phyloP scores from a whole-genome alignment of 2,113 vertebrate species.

The Tyrannus savana region DNA sequence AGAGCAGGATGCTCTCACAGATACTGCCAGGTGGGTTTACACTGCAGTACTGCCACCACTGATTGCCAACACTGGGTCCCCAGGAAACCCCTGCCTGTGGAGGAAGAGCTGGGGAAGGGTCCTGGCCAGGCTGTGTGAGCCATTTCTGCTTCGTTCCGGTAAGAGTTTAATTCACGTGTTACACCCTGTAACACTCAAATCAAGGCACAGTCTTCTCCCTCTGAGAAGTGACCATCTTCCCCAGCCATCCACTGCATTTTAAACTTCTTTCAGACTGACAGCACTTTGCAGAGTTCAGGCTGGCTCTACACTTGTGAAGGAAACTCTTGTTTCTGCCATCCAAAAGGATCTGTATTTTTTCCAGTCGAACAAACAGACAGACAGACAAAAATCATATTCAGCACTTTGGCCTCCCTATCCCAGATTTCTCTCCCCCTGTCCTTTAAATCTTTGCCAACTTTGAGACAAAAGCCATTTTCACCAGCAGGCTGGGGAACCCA shows the following conservation, averaged over 20 bases:
- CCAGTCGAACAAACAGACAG: background rate
- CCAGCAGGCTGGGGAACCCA: background rate
- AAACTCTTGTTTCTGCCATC: background rate
- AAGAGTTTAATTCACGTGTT: background rate
- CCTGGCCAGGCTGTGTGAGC: background rate
- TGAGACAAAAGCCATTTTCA: conserved; percentile 23
- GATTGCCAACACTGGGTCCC: background rate
- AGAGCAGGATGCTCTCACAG: background rate
- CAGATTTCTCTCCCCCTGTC: background rate
- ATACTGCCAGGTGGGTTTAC: background rate
- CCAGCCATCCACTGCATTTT: background rate
- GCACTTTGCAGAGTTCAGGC: background rate
- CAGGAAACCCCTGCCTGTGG: background rate
- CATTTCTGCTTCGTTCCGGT: background rate
- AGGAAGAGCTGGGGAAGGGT: background rate
- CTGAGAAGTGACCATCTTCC: background rate
- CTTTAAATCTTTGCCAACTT: background rate
- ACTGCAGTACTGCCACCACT: background rate
- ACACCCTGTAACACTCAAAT: background rate
- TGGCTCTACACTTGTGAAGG: background rate
- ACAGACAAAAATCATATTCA: conserved; percentile 1
- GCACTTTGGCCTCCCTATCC: background rate
- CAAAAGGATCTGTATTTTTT: background rate
- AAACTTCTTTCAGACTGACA: background rate
- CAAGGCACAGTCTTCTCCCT: background rate